Percentiles rank a stretch among this genome's conserved stretches.
phyloP scores from a whole-genome alignment of 2,888 invertebrate genomes.

The Caenorhabditis zanzibari region DNA sequence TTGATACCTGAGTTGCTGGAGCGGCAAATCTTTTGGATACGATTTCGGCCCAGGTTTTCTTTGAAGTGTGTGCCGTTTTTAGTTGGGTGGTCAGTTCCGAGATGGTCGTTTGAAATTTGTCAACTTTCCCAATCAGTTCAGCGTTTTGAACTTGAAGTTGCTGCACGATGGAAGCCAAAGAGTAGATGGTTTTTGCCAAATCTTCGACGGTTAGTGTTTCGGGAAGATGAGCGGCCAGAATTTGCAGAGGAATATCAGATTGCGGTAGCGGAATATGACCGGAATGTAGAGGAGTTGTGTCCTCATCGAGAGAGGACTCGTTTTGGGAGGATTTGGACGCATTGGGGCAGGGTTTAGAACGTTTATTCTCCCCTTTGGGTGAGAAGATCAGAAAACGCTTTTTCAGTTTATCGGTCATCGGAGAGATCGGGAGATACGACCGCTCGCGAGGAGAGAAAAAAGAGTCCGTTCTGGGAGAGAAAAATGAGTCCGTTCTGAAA shows the following conservation, averaged over 20 bases:
- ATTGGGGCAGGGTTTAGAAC: no score
- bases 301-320: not conserved
- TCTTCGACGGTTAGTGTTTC: not conserved
- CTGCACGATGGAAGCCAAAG: not conserved
- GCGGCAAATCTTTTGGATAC: not conserved
- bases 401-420: not conserved
- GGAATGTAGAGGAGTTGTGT: not conserved
- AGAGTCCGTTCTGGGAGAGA: no score
- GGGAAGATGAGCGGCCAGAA: not conserved
- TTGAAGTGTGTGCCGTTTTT: not conserved
- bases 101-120: not conserved
- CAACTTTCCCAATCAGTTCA: not conserved
- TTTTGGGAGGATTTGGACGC: no score
- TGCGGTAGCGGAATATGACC: not conserved
- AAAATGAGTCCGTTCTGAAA: no score
- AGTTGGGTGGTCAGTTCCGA: not conserved
- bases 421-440: not conserved
- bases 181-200: not conserved
- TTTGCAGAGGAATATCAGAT: not conserved
- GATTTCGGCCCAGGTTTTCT: constrained; percentile 3
- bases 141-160: constrained; percentile 9
- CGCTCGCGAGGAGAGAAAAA: not conserved
- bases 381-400: not conserved
- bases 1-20: not conserved
- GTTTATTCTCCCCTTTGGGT: not conserved